A percentile compares a stretch with the other conserved stretches of the same genome.
phyloP scores from a whole-genome alignment of 37 sponge, comb jelly and placozoan species.

The Mnemiopsis leidyi region DNA sequence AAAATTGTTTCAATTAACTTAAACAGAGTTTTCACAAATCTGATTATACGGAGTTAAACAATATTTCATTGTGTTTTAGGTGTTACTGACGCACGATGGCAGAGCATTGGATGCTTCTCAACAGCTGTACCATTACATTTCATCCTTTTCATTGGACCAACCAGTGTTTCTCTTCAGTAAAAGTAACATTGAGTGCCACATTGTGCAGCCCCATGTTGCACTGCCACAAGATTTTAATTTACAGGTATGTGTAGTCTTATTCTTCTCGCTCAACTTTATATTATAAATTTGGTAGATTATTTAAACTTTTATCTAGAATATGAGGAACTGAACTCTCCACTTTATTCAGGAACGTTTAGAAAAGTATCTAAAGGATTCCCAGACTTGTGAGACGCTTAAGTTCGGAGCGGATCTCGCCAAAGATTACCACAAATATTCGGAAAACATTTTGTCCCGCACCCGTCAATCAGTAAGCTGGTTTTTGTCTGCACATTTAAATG shows the following conservation, averaged over 20 bases:
- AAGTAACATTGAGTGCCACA: conserved; percentile 42
- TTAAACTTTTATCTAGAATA: neutral
- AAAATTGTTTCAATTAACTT: too few species aligned
- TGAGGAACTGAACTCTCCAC: neutral
- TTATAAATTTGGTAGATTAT: neutral
- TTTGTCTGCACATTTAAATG: too few species aligned
- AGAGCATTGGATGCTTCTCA: neutral
- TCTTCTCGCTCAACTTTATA: neutral
- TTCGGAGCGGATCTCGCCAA: neutral
- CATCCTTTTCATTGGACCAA: neutral
- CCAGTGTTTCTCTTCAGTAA: conserved; percentile 25
- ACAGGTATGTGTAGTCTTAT: conserved; percentile 1
- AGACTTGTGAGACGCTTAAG: conserved; percentile 20
- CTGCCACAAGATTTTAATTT: neutral
- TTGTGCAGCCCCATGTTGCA: neutral
- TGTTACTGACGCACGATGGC: conserved; percentile 19
- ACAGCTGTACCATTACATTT: neutral
- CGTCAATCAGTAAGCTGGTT: neutral
- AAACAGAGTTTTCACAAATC: too few species aligned
- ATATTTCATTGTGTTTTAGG: neutral
- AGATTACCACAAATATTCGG: neutral
- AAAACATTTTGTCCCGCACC: neutral
- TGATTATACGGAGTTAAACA: too few species aligned
- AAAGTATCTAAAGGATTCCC: neutral
- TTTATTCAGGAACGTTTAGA: neutral